Evolutionary conservation across 2,888 invertebrate species (phyloP).

Genomic region (Lumbricus terrestris): DNA sequence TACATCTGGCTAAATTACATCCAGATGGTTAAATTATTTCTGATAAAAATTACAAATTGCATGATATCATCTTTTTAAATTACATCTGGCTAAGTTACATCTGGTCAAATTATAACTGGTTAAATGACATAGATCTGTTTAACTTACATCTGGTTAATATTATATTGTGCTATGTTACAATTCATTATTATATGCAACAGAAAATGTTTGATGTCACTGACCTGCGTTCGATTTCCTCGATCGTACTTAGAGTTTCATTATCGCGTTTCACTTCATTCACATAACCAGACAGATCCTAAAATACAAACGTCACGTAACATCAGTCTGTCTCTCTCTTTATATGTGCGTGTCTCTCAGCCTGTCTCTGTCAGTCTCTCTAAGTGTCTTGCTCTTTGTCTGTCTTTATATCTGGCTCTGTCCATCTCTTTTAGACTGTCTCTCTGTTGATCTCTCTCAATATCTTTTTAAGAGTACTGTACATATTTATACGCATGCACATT

Average conservation of each 20-base stretch:
- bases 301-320: not conserved
- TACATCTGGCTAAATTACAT: too few species aligned
- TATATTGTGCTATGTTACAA: too few species aligned
- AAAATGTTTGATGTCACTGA: constrained; percentile 28
- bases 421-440: too few species aligned
- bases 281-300: constrained; percentile 83
- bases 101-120: too few species aligned
- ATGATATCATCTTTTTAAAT: too few species aligned
- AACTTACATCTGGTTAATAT: too few species aligned
- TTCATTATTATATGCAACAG: too few species aligned
- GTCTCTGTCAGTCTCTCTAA: not conserved
- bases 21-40: too few species aligned
- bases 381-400: not conserved
- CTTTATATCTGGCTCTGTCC: not conserved
- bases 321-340: not conserved
- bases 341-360: not conserved
- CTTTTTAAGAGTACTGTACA: not conserved
- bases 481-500: too few species aligned
- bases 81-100: too few species aligned
- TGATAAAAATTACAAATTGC: too few species aligned
- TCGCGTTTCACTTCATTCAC: constrained; percentile 97
- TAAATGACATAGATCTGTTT: too few species aligned
- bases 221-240: constrained; percentile 80
- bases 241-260: constrained; percentile 84
- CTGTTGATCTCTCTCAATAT: not conserved